These are phyloP conservation scores for Siphamia tubifer DNA, from an alignment of 2,113 vertebrate species.

Conservation along the genomic window DNA sequence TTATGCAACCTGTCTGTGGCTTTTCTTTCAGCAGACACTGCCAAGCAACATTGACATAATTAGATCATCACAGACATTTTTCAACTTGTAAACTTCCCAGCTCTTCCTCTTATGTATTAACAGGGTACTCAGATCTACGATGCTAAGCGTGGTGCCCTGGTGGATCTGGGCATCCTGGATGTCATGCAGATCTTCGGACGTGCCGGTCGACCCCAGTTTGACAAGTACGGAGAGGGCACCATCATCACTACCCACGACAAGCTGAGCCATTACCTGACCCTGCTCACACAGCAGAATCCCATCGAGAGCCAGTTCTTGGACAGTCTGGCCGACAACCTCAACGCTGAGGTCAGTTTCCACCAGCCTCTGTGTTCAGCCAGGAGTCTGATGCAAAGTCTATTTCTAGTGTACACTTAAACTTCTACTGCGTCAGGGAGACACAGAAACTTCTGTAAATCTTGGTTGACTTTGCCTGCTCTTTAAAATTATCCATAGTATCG, in stretches of 20 bases:
- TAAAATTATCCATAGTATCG: too few relatives aligned
- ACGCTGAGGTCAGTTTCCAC: conserved; percentile 87
- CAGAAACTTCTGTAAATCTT: background rate
- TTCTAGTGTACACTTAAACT: background rate
- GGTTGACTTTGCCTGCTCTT: too few relatives aligned
- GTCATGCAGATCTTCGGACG: conserved; percentile 99
- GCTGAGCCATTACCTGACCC: conserved; percentile 95
- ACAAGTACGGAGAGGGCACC: conserved; percentile 93
- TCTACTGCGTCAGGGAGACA: background rate
- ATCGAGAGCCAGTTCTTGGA: conserved; percentile 97
- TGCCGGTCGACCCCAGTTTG: conserved; percentile 96
- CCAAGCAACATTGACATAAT: background rate
- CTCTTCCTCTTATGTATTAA: conserved; percentile 13
- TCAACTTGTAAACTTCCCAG: background rate
- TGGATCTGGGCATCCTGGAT: conserved; percentile 98
- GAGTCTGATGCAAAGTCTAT: background rate
- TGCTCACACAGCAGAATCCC: conserved; percentile 97
- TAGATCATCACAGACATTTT: background rate
- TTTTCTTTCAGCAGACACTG: background rate
- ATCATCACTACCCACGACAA: conserved; percentile 98
- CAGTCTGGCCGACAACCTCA: conserved; percentile 95
- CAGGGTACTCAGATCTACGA: conserved; percentile 99
- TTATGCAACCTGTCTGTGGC: background rate
- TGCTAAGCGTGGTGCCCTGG: conserved; percentile 94
- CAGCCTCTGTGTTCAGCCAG: too few relatives aligned